phyloP scores from a whole-genome alignment of 2,797 vertebrate genomes.

The Acanthopagrus latus region DNA sequence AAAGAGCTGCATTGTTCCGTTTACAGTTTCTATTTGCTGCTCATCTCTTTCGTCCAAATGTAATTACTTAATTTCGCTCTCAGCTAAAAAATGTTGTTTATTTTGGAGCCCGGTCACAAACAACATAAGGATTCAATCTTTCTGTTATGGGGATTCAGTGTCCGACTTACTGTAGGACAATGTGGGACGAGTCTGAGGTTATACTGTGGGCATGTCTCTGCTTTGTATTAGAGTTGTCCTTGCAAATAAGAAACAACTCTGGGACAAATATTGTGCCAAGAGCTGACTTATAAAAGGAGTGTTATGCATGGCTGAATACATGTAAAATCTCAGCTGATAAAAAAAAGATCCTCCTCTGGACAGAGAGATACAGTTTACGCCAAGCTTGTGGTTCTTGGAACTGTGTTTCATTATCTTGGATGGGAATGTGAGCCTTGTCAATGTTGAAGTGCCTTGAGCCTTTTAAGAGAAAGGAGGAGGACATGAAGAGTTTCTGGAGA shows the following conservation, averaged over 20 bases:
- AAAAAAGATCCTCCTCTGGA: not conserved
- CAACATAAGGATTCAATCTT: slow-evolving; percentile 65
- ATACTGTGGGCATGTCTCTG: slow-evolving; percentile 41
- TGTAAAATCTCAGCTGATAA: slow-evolving; percentile 35
- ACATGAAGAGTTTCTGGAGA: not conserved
- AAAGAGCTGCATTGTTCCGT: slow-evolving; percentile 60
- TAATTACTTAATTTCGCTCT: slow-evolving; percentile 46
- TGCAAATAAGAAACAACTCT: slow-evolving; percentile 35
- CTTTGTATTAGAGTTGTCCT: slow-evolving; percentile 47
- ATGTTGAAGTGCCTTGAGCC: not conserved
- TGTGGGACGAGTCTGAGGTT: slow-evolving; percentile 51
- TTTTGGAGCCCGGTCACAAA: slow-evolving; percentile 51
- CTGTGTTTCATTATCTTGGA: slow-evolving; percentile 14
- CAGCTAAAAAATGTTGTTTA: slow-evolving; percentile 54
- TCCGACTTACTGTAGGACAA: slow-evolving; percentile 46
- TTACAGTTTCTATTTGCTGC: slow-evolving; percentile 34
- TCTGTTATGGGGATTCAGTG: slow-evolving; percentile 53
- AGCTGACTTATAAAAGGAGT: slow-evolving; percentile 2
- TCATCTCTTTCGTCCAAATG: slow-evolving; percentile 41
- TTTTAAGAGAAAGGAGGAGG: slow-evolving; percentile 11
- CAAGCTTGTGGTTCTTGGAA: slow-evolving; percentile 33
- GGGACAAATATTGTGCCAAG: slow-evolving; percentile 37
- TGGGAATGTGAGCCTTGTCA: slow-evolving; percentile 1
- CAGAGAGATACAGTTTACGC: not conserved
- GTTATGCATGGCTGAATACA: not conserved